A percentile compares a stretch with the other conserved stretches of the same genome.
Evolutionary conservation across 2,888 invertebrate genomes (phyloP).

Genomic region (Aricia artaxerxes): DNA sequence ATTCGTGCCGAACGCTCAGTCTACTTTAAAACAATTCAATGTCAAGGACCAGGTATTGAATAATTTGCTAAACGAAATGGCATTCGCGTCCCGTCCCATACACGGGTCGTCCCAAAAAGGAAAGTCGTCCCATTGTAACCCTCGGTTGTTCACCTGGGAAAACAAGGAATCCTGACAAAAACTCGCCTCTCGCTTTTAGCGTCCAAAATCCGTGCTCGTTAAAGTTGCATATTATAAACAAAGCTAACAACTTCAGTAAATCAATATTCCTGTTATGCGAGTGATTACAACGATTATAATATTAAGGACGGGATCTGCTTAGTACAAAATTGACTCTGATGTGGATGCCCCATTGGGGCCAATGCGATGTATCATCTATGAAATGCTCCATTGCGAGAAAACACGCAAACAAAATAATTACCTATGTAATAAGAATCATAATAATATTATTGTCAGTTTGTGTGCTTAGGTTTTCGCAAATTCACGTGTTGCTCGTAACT

Average conservation of each 20-base stretch:
- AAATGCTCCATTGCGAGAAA: neutral
- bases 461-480: no score
- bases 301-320: neutral
- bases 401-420: no score
- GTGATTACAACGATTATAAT: neutral
- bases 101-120: constrained; percentile 62
- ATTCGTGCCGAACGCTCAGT: neutral
- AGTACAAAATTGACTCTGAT: neutral
- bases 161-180: constrained; percentile 55
- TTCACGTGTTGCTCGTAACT: no score
- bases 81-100: constrained; percentile 47
- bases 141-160: constrained; percentile 65
- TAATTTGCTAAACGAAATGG: constrained; percentile 34
- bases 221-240: neutral
- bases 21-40: constrained; percentile 15
- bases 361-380: neutral
- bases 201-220: constrained; percentile 4
- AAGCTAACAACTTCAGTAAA: neutral
- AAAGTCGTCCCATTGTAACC: constrained; percentile 70
- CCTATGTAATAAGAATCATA: no score
- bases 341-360: neutral
- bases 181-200: constrained; percentile 24
- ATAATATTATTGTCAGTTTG: no score
- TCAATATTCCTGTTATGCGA: constrained; percentile 4
- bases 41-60: constrained; percentile 18